Percentiles rank a stretch among this genome's conserved stretches.
Conservation (phyloP, 2,113 vertebrate species). For the Alethe diademata region DNA sequence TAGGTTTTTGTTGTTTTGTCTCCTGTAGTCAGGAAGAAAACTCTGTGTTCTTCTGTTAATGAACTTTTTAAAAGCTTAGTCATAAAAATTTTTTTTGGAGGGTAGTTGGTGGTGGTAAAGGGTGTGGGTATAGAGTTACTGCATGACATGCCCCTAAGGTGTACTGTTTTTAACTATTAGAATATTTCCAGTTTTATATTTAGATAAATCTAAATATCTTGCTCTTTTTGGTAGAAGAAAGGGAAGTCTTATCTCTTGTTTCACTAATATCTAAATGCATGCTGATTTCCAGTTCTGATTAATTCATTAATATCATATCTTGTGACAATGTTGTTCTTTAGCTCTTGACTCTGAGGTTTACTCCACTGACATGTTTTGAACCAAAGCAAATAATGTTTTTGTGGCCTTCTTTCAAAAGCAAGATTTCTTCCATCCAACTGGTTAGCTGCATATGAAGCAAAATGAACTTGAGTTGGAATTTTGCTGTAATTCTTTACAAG, state of each 20-base stretch:
- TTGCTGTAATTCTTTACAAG: neutral
- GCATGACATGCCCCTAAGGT: neutral
- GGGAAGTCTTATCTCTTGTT: neutral
- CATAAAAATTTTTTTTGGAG: neutral
- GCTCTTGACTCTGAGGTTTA: neutral
- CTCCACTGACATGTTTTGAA: neutral
- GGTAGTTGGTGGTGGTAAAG: rapidly evolving
- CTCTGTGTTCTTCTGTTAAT: neutral
- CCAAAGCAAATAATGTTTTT: neutral
- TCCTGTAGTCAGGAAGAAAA: neutral
- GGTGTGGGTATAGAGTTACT: neutral
- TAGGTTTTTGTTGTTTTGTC: neutral
- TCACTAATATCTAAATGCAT: neutral
- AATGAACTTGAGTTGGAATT: neutral
- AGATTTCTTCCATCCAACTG: neutral
- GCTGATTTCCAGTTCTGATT: neutral
- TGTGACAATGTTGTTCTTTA: neutral
- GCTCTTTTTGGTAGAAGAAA: neutral
- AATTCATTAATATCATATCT: neutral
- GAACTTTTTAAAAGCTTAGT: neutral
- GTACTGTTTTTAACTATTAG: neutral
- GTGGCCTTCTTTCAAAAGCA: neutral
- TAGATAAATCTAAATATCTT: neutral
- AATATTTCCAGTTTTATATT: neutral
- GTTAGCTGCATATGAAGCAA: neutral